Evolutionary conservation across 2,888 invertebrate genomes (phyloP), one percentile per base, ranked within the genome.

Genomic region (Merodon equestris): DNA sequence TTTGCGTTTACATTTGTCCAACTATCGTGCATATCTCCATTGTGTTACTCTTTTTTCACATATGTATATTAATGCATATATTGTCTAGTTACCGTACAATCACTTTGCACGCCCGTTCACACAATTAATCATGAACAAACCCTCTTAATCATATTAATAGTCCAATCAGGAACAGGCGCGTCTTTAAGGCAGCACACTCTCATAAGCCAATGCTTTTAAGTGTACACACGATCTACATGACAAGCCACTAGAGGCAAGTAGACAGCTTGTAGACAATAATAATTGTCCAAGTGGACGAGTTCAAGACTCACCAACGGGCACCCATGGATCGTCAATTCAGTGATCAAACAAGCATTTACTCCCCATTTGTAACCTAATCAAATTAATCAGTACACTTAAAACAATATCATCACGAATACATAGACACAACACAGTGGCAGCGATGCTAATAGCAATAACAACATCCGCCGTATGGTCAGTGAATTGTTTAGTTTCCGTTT

Each of bases 301-400:
- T 54, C 42, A 27, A 2, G 27, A 27, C 7, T 27, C 7, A 7
- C 7, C 27, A 27, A 14, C 9, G 12, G 15, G 34, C 7, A 40
- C 13, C 42, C 38, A 44, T 9, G 18, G 36, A n/a, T 58, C 56
- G 12, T 47, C 17, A 56, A 38, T 51, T 68, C 40, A 38, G 54
- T 45, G 73, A 56, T 48, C 60, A 60, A 38, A 19, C 34, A 27
- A 27, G 27, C 27, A 4, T 7, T 15, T 19, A 40, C 45, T 7
- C 34, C 54, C 76, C 53, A 14, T 42, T 54, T 57, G 27, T 38
- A 54, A 66, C 42, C 72, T 77, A 73, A 77, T 77, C 73, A 63
- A 77, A 73, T 73, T 73, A 77, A 73, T 77, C 67, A 77, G 73
- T 73, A 73, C 67, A 63, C 63, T 77, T 73, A 67, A 77, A 72